phyloP scores from a whole-genome alignment of 2,888 invertebrate species.

The Dichetophora obliterata region DNA sequence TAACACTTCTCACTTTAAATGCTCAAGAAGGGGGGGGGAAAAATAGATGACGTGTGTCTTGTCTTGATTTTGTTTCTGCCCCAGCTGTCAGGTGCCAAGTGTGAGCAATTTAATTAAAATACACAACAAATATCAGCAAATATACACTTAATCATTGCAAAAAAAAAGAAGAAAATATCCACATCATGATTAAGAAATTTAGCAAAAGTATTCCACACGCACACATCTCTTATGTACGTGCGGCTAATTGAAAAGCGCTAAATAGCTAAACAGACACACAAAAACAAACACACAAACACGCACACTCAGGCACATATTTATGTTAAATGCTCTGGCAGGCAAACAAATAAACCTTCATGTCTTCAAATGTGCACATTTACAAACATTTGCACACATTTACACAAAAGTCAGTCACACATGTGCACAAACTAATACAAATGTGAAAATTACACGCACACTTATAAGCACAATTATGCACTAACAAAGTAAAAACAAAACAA shows the following conservation, averaged over 20 bases:
- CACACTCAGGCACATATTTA: background rate
- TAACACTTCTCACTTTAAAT: too few species aligned
- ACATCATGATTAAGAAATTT: slow-evolving; percentile 35
- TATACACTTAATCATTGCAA: background rate
- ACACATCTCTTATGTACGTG: slow-evolving; percentile 43
- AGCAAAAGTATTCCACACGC: slow-evolving; percentile 46
- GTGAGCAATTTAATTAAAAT: background rate
- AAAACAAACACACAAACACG: slow-evolving; percentile 19
- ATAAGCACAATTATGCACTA: slow-evolving; percentile 38
- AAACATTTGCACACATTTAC: background rate
- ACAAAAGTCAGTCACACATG: background rate
- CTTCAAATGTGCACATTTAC: background rate
- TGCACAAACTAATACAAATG: slow-evolving; percentile 9
- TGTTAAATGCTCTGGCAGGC: too few species aligned
- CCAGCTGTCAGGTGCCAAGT: background rate
- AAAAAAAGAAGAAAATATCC: background rate
- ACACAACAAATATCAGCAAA: background rate
- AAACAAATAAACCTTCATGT: too few species aligned
- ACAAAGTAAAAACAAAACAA: background rate
- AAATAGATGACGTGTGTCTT: too few species aligned
- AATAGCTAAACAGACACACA: slow-evolving; percentile 2
- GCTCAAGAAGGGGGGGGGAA: too few species aligned
- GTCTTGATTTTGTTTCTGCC: background rate
- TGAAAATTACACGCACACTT: slow-evolving; percentile 49
- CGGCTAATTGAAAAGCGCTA: slow-evolving; percentile 38